phyloP scores from a whole-genome alignment of 2,888 invertebrate species.

The Parnassius apollo region DNA sequence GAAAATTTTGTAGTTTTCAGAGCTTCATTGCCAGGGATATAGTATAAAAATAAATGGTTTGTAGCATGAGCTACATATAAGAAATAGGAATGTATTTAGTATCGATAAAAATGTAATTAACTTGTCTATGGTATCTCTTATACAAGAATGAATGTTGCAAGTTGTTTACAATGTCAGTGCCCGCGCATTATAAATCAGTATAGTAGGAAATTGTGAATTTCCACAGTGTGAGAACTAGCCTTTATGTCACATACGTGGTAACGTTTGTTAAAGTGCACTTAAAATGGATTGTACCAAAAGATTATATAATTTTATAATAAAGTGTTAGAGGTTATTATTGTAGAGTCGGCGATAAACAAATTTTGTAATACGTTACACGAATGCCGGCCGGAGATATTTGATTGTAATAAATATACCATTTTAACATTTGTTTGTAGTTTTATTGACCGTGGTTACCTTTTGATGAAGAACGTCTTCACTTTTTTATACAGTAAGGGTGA shows the following conservation, averaged over 20 bases:
- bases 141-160: constrained; percentile 26
- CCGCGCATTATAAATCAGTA: constrained; percentile 32
- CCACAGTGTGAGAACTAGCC: constrained; percentile 59
- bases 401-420: constrained; percentile 81
- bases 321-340: constrained; percentile 68
- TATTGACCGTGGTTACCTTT: constrained; percentile 33
- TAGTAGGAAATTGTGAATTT: constrained; percentile 69
- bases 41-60: too few relatives aligned
- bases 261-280: constrained; percentile 77
- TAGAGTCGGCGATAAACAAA: constrained; percentile 66
- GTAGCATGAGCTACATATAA: background rate
- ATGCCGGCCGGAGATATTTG: constrained; percentile 70
- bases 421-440: constrained; percentile 68
- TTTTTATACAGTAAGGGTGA: too few relatives aligned
- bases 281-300: constrained; percentile 77
- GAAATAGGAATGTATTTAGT: background rate
- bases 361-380: constrained; percentile 68
- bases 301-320: constrained; percentile 80
- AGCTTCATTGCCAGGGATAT: background rate
- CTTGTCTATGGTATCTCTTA: constrained; percentile 23
- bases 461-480: background rate
- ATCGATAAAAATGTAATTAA: background rate
- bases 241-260: constrained; percentile 63
- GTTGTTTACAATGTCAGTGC: constrained; percentile 7
- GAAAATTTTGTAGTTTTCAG: background rate